Conservation (phyloP, 2,113 vertebrate genomes). For the Gallinago undulata region DNA sequence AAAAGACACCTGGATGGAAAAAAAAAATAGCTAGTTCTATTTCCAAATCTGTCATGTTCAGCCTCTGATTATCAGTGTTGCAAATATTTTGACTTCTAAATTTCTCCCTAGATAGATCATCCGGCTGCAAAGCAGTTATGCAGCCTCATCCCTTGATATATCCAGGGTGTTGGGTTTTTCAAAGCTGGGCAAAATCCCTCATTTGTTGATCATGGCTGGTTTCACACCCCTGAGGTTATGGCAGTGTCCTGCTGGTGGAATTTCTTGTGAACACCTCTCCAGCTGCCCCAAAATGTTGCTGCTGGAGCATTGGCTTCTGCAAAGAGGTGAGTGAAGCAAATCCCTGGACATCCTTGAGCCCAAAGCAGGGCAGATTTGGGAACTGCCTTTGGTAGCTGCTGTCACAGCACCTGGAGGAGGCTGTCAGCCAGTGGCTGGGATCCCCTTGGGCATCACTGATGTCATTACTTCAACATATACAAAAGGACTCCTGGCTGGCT, state of each 20-base stretch:
- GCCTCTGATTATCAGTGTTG: background rate
- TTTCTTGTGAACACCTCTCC: background rate
- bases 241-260: background rate
- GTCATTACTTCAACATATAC: background rate
- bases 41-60: background rate
- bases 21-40: background rate
- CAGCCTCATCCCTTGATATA: background rate
- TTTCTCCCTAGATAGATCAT: background rate
- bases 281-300: background rate
- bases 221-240: background rate
- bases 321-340: background rate
- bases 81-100: background rate
- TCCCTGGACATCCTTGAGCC: background rate
- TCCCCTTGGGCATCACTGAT: background rate
- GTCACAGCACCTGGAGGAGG: background rate
- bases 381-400: background rate
- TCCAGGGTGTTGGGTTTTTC: rapidly evolving
- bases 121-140: background rate
- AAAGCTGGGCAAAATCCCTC: background rate
- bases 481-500: background rate
- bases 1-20: background rate
- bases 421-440: background rate
- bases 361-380: background rate
- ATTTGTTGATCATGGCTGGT: background rate
- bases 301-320: background rate